A percentile compares a stretch with the other conserved stretches of the same genome.
phyloP scores from a whole-genome alignment of 1,140 invertebrate genomes.

The Trigoniulus corallinus region DNA sequence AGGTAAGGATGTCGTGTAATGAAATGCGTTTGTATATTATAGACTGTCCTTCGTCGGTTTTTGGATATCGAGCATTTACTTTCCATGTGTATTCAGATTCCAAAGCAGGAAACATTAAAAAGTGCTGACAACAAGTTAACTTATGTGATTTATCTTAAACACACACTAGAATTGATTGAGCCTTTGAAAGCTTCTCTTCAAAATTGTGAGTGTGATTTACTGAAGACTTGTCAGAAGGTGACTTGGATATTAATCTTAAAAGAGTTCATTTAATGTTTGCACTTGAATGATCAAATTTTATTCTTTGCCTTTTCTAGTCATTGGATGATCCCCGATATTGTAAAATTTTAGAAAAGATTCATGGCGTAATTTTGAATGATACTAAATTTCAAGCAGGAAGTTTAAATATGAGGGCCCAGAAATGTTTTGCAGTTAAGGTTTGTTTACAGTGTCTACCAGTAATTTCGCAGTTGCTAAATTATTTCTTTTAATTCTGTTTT shows the following conservation, averaged over 20 bases:
- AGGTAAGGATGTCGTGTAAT: not conserved
- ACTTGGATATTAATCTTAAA: too few relatives aligned
- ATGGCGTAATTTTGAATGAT: slow-evolving; percentile 51
- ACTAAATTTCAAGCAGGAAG: slow-evolving; percentile 48
- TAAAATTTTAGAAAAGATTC: slow-evolving; percentile 43
- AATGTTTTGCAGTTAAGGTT: slow-evolving; percentile 66
- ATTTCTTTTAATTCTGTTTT: slow-evolving; percentile 2
- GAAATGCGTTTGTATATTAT: slow-evolving; percentile 15
- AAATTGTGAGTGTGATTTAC: slow-evolving; percentile 36
- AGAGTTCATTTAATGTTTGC: not conserved
- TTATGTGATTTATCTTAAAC: slow-evolving; percentile 59
- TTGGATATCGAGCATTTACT: slow-evolving; percentile 43
- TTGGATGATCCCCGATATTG: slow-evolving; percentile 31
- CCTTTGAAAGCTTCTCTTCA: slow-evolving; percentile 41
- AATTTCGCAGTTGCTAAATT: not conserved
- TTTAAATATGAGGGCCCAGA: slow-evolving; percentile 45
- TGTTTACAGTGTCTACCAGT: too few relatives aligned
- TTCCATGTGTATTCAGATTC: slow-evolving; percentile 35
- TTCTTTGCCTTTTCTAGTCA: slow-evolving; percentile 20
- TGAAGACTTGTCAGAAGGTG: slow-evolving; percentile 43
- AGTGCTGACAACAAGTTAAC: slow-evolving; percentile 57
- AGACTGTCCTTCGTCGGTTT: slow-evolving; percentile 35
- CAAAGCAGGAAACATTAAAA: slow-evolving; percentile 36
- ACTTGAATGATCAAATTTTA: not conserved
- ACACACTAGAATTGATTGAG: slow-evolving; percentile 49